Evolutionary conservation across 2,113 vertebrate species (phyloP).

Genomic region (Saguinus midas): DNA sequence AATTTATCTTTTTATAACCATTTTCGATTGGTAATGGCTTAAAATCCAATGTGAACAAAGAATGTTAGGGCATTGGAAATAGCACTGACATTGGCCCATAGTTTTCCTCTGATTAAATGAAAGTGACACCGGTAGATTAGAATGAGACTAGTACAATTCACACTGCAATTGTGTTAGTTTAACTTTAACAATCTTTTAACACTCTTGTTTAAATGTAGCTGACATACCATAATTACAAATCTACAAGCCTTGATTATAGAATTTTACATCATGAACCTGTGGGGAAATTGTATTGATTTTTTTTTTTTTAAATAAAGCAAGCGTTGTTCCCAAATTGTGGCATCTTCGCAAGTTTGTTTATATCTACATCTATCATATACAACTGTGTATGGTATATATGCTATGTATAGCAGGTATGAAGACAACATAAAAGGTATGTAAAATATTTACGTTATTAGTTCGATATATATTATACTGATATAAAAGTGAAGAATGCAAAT

Average conservation of each 20-base stretch:
- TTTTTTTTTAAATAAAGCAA: conserved; percentile 78
- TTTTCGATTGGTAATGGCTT: conserved; percentile 81
- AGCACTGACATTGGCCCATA: conserved; percentile 86
- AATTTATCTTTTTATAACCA: conserved; percentile 71
- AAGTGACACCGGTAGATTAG: conserved; percentile 97
- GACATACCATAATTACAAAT: conserved; percentile 93
- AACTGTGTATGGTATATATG: background rate
- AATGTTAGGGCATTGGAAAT: conserved; percentile 87
- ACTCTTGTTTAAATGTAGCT: conserved; percentile 94
- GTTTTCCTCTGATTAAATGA: conserved; percentile 91
- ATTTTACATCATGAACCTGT: conserved; percentile 89
- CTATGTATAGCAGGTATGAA: background rate
- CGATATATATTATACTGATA: background rate
- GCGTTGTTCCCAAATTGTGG: conserved; percentile 76
- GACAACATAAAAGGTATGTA: background rate
- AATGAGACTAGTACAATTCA: conserved; percentile 97
- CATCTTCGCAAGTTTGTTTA: conserved; percentile 77
- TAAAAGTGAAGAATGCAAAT: conserved; percentile 9
- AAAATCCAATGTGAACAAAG: conserved; percentile 84
- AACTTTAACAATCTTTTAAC: conserved; percentile 93
- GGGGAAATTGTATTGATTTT: conserved; percentile 87
- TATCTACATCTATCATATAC: conserved; percentile 36
- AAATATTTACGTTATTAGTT: background rate
- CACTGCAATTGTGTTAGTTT: conserved; percentile 97
- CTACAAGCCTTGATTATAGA: conserved; percentile 91